phyloP scores from a whole-genome alignment of 2,888 invertebrate genomes.

The Hydrotaea cyrtoneurina region DNA sequence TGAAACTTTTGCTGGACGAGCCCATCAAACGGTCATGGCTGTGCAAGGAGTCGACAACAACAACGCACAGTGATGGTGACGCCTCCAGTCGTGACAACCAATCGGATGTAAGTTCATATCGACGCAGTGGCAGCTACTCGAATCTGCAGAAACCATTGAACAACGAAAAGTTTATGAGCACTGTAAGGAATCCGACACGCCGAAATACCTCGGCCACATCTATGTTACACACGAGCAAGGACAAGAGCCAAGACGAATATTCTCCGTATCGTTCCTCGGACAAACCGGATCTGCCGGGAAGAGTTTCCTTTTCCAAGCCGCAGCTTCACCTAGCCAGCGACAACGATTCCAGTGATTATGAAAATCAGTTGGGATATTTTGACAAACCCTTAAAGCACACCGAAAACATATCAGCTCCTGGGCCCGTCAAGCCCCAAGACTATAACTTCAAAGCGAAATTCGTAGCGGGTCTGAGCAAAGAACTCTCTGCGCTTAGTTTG shows the following conservation, averaged over 20 bases:
- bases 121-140: conserved; percentile 67
- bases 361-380: conserved; percentile 69
- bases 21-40: conserved; percentile 82
- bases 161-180: conserved; percentile 56
- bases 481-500: conserved; percentile 63
- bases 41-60: conserved; percentile 70
- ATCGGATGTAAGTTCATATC: conserved; percentile 72
- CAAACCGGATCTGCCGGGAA: conserved; percentile 79
- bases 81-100: conserved; percentile 75
- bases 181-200: conserved; percentile 37
- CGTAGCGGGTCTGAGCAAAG: conserved; percentile 8
- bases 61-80: conserved; percentile 65
- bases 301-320: conserved; percentile 79
- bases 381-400: not conserved
- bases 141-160: conserved; percentile 62
- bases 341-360: conserved; percentile 77
- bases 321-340: conserved; percentile 71
- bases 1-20: conserved; percentile 78
- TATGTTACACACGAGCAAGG: conserved; percentile 45
- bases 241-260: conserved; percentile 32
- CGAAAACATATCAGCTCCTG: conserved; percentile 74
- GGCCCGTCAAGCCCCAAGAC: conserved; percentile 69
- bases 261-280: conserved; percentile 37
- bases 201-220: conserved; percentile 61
- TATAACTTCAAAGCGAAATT: conserved; percentile 41